Evolutionary conservation across 2,888 invertebrate genomes (phyloP), one percentile per base, ranked within the genome.

Genomic region (Drosophila dives): DNA sequence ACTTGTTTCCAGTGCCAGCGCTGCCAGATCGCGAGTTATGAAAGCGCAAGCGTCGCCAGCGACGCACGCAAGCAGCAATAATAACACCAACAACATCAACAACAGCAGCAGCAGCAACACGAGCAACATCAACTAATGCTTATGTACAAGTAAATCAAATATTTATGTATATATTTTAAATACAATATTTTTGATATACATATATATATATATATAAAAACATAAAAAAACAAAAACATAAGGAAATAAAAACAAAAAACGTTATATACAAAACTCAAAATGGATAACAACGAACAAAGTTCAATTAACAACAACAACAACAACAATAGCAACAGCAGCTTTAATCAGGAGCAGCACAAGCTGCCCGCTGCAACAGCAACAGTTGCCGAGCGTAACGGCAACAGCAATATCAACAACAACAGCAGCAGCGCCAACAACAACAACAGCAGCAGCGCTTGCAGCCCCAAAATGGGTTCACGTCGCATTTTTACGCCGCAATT

Each of bases 401-500:
- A 23, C 62, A 64, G 1, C 72, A 56, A 23, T 53, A 34, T 10
- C 53, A 61, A 17, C 56, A 49, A 26, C 72, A 60, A 7, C 61
- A 61, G 29, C 64, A 64, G n/a, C 64, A 64, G 11, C 63, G 60
- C 2, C 77, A 64, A 8, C 69, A 34, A 10, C 49, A 15, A 10
- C 71, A 56, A 20, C 55, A 38, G 34, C 70, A 70, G 66, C 53
- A 77, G 67, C 64, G 86, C 72, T 12, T 86, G 84, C 75, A 92
- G 90, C 70, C 91, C 92, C 54, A 93, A 94, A 86, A 96, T 97
- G 94, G 97, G 97, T 72, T 97, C 97, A 81, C 94, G 97, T 80
- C 95, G 97, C 79, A 97, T 97, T 91, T 98, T 97, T 93, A 96
- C 97, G 91, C 97, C 97, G 86, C 96, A 97, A 93, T 98, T 97